phyloP scores from a whole-genome alignment of 2,888 invertebrate genomes.

The Linnaemya tessellans region DNA sequence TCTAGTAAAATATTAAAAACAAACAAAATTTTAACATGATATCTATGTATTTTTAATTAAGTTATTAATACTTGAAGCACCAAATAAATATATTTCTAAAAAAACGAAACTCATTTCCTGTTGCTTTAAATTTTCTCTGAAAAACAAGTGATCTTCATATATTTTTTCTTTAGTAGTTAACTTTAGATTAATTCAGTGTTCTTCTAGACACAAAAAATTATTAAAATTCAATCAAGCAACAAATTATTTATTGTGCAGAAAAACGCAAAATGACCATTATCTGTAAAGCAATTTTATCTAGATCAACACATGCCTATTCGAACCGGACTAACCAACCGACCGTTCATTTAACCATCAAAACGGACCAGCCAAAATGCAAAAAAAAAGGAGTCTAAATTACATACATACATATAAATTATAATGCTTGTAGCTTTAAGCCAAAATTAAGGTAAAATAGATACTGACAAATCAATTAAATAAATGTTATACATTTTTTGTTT shows the following conservation, averaged over 20 bases:
- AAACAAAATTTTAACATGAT: not conserved
- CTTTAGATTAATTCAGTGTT: not conserved
- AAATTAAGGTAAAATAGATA: slow-evolving; percentile 67
- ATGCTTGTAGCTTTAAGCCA: slow-evolving; percentile 61
- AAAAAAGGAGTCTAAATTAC: slow-evolving; percentile 59
- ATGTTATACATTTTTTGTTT: slow-evolving; percentile 37
- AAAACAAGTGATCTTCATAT: slow-evolving; percentile 23
- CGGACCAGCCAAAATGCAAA: slow-evolving; percentile 15
- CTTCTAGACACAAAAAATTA: slow-evolving; percentile 31
- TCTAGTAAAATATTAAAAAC: not conserved
- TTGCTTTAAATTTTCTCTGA: not conserved
- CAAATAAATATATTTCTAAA: not conserved
- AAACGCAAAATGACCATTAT: slow-evolving; percentile 67
- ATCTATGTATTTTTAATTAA: slow-evolving; percentile 33
- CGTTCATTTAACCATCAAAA: slow-evolving; percentile 22
- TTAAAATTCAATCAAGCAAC: slow-evolving; percentile 66
- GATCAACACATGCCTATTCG: slow-evolving; percentile 53
- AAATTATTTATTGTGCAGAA: slow-evolving; percentile 57
- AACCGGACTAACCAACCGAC: not conserved
- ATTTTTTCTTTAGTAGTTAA: not conserved
- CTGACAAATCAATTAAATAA: slow-evolving; percentile 72
- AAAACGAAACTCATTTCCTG: slow-evolving; percentile 46
- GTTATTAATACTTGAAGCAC: not conserved
- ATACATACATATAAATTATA: slow-evolving; percentile 63
- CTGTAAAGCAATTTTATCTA: slow-evolving; percentile 53